Conservation (phyloP, 2,113 vertebrate species). For the Rhinolophus sinicus region DNA sequence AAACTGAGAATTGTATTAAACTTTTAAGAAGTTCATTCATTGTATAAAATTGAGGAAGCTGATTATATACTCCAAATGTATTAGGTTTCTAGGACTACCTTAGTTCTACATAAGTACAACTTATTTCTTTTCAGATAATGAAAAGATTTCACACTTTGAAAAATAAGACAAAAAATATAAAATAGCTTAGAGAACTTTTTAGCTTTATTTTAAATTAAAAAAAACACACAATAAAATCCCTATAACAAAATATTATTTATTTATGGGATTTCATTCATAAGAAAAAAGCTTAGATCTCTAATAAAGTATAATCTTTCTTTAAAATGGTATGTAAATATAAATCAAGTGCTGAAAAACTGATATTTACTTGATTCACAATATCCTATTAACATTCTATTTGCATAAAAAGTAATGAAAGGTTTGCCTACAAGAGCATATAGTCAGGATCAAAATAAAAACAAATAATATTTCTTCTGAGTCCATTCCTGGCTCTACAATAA, state of each 20-base stretch:
- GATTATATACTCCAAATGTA: conserved; percentile 19
- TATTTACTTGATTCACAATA: conserved; percentile 30
- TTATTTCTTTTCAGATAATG: conserved; percentile 36
- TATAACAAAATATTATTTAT: conserved; percentile 40
- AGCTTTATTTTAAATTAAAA: not conserved
- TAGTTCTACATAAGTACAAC: not conserved
- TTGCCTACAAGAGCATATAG: conserved; percentile 24
- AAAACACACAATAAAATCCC: not conserved
- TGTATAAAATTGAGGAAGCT: conserved; percentile 27
- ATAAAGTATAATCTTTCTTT: conserved; percentile 35
- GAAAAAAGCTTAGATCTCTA: not conserved
- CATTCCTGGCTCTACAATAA: conserved; percentile 42
- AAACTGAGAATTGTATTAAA: conserved; percentile 45
- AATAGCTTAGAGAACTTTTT: conserved; percentile 3
- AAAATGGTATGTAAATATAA: conserved; percentile 51
- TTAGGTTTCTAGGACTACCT: conserved; percentile 36
- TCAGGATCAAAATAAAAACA: conserved; percentile 65
- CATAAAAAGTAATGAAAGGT: conserved; percentile 26
- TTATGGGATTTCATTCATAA: conserved; percentile 56
- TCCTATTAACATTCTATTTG: conserved; percentile 43
- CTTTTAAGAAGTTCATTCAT: not conserved
- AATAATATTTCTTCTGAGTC: conserved; percentile 53
- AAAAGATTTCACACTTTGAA: conserved; percentile 49
- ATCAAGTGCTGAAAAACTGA: not conserved
- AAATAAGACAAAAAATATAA: conserved; percentile 46